Conservation (phyloP, 1,140 invertebrate genomes). For the Habropoda laboriosa region DNA sequence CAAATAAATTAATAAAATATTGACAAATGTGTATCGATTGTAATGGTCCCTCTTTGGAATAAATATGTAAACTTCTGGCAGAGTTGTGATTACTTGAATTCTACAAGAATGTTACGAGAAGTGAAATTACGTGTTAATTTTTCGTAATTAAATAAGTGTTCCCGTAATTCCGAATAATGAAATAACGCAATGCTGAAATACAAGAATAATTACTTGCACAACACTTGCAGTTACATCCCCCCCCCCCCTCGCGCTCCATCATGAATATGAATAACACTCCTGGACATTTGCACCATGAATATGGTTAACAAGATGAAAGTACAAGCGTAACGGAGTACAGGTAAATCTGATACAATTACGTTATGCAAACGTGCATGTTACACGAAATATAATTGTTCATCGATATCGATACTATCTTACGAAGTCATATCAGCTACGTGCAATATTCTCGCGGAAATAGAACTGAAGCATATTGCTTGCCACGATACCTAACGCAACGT, state of each 20-base stretch:
- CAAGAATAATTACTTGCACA: not conserved
- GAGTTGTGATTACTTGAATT: too few species aligned
- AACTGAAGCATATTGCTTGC: slow-evolving; percentile 21
- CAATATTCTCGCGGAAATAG: slow-evolving; percentile 14
- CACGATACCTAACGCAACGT: not conserved
- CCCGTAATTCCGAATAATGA: not conserved
- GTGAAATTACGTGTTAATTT: too few species aligned
- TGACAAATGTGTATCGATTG: too few species aligned
- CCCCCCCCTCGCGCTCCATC: too few species aligned
- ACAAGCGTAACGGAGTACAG: not conserved
- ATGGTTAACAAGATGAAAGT: not conserved
- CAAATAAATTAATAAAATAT: too few species aligned
- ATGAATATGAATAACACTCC: not conserved
- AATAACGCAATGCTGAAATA: not conserved
- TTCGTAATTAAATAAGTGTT: too few species aligned
- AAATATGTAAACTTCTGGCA: too few species aligned
- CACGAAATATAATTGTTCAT: not conserved
- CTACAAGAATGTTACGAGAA: too few species aligned
- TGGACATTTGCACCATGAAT: too few species aligned
- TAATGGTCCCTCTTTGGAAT: too few species aligned
- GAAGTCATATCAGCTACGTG: not conserved
- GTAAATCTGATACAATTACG: not conserved
- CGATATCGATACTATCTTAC: slow-evolving; percentile 7
- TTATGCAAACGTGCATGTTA: not conserved
- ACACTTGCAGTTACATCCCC: not conserved